Base-by-base conservation (phyloP, 2,797 vertebrate species). In the Macroramphosus scolopax region DNA sequence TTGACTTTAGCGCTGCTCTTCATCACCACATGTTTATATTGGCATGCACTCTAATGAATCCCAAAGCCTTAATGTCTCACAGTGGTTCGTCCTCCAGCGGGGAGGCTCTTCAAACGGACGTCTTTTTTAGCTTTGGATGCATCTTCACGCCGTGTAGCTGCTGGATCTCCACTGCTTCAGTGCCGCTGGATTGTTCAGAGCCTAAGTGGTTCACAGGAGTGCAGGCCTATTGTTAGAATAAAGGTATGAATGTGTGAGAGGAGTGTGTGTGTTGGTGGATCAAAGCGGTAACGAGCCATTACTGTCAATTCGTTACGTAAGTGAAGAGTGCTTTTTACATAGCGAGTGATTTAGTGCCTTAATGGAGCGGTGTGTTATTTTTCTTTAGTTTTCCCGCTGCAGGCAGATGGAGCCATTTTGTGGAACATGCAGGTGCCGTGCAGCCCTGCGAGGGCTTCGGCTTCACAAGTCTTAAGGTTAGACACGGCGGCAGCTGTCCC, bases 231-330 rank as follows among this genome's bases (percentile, higher is more conserved):
- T 84, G 81, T 79, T 81, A 66, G 72, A 78, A 39, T 55, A 45
- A 58, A 62, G 52, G 71, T 68, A 71, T 71, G 68, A 78, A 68
- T 55, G 72, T 76, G 62, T 60, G 69, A 77, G 79, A 76, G 69
- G 68, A 72, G 80, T 55, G 63, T 52, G 66, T 82, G 83, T 84
- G 73, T 68, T 66, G 81, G 80, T 80, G 83, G 80, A 80, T 83
- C 79, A 82, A 78, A 82, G 78, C 28, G 44, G 68, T 83, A 84
- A 85, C 48, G 68, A 86, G 77, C 83, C 81, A 81, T 85, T 79
- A 78, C 73, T 63, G 74, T 80, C 77, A 80, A 79, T 66, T 72
- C 16, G 45, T 88, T 83, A 75, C 29, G 49, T 80, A 78, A 85
- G 75, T 56, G 59, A 61, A 58, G 69, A 79, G 70, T 47, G 65